Evolutionary conservation across 1,140 invertebrate species (phyloP).

Genomic region (Caerostris darwini): DNA sequence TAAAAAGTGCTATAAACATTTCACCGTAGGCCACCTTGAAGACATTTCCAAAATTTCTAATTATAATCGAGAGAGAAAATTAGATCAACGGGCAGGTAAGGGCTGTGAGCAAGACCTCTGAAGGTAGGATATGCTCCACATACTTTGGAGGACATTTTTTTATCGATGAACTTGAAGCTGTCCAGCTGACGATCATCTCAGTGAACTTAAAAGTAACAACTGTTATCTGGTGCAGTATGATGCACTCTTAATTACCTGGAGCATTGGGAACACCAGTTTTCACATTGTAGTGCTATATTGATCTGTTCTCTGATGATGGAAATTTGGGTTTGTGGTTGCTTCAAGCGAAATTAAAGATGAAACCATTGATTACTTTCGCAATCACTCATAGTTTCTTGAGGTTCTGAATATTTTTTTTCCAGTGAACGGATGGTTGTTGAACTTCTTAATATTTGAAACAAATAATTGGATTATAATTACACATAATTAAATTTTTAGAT

Average conservation of each 20-base stretch:
- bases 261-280: neutral
- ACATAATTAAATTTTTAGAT: too few relatives aligned
- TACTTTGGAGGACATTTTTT: constrained; percentile 21
- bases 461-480: too few relatives aligned
- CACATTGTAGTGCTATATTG: neutral
- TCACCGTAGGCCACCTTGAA: neutral
- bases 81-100: neutral
- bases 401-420: too few relatives aligned
- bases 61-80: constrained; percentile 56
- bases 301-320: neutral
- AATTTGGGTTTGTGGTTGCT: neutral
- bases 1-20: neutral
- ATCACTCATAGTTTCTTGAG: too few relatives aligned
- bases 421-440: too few relatives aligned
- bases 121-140: constrained; percentile 48
- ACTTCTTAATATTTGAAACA: too few relatives aligned
- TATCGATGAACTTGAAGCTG: neutral
- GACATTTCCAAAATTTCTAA: constrained; percentile 10
- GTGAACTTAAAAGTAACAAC: constrained; percentile 27
- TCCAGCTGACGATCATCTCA: neutral
- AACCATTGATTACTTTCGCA: too few relatives aligned
- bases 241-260: neutral
- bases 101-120: neutral
- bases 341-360: neutral
- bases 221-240: neutral